Evolutionary conservation across 2,888 invertebrate species (phyloP).

Genomic region (Drosophila melanosoma): DNA sequence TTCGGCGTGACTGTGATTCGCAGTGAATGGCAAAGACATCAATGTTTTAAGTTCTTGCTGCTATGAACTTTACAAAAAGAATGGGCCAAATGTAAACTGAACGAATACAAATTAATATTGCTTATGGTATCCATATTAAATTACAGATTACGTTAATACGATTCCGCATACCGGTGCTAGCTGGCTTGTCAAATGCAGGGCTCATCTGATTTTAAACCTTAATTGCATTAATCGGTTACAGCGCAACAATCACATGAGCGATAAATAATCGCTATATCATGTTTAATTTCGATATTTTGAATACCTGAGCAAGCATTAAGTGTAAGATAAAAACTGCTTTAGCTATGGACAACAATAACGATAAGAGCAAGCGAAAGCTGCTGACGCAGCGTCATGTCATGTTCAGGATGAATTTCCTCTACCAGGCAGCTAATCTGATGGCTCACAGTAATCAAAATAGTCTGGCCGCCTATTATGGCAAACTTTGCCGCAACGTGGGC

Average conservation of each 20-base stretch:
- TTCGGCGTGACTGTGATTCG: conserved; percentile 3
- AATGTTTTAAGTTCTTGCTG: neutral
- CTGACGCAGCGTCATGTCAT: conserved; percentile 52
- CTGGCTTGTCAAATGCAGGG: neutral
- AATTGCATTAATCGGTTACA: neutral
- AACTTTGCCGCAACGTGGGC: conserved; percentile 81
- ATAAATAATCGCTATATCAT: neutral
- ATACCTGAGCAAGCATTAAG: neutral
- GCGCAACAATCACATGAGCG: neutral
- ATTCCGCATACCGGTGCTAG: neutral
- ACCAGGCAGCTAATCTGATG: conserved; percentile 84
- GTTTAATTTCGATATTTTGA: neutral
- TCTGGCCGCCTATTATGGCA: conserved; percentile 83
- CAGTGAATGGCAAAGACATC: conserved; percentile 29
- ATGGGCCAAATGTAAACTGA: neutral
- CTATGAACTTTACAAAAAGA: neutral
- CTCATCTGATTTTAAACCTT: neutral
- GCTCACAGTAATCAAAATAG: conserved; percentile 75
- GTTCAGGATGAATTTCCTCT: conserved; percentile 83
- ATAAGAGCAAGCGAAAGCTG: conserved; percentile 51
- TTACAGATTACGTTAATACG: neutral
- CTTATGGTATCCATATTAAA: neutral
- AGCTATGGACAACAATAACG: conserved; percentile 40
- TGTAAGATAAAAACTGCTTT: neutral
- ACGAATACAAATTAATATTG: neutral